phyloP scores from a whole-genome alignment of 2,888 invertebrate genomes.

The Polyploca ridens region DNA sequence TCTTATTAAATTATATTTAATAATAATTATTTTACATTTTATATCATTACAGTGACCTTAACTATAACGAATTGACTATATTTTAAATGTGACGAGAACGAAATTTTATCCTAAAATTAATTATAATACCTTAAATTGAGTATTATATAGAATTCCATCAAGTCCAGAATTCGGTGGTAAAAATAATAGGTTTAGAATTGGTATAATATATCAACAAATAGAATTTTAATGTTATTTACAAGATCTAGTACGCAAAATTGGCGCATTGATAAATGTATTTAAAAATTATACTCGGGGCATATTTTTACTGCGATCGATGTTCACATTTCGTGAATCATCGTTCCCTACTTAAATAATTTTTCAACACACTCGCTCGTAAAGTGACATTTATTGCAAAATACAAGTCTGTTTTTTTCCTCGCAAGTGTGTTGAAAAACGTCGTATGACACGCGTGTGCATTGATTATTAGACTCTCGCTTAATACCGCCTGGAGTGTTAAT shows the following conservation, averaged over 20 bases:
- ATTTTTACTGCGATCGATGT: too few relatives aligned
- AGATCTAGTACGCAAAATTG: background rate
- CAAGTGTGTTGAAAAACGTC: too few relatives aligned
- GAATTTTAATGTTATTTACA: conserved; percentile 3
- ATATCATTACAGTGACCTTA: conserved; percentile 51
- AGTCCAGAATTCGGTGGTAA: conserved; percentile 70
- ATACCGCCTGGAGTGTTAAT: too few relatives aligned
- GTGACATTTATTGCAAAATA: too few relatives aligned
- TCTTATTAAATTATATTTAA: conserved; percentile 23
- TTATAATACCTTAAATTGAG: conserved; percentile 56
- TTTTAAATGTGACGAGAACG: conserved; percentile 71
- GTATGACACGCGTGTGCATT: too few relatives aligned
- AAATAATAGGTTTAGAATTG: conserved; percentile 55
- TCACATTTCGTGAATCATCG: too few relatives aligned
- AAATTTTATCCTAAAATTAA: conserved; percentile 48
- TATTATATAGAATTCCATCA: conserved; percentile 62
- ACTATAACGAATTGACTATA: conserved; percentile 68
- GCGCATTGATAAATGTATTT: background rate
- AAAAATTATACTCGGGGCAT: too few relatives aligned
- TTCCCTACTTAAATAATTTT: too few relatives aligned
- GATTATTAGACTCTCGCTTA: too few relatives aligned
- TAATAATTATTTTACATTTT: conserved; percentile 32
- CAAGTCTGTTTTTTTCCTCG: too few relatives aligned
- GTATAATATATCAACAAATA: conserved; percentile 35
- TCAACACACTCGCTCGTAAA: too few relatives aligned